phyloP scores from a whole-genome alignment of 2,113 vertebrate genomes.

The Clarias magur region DNA sequence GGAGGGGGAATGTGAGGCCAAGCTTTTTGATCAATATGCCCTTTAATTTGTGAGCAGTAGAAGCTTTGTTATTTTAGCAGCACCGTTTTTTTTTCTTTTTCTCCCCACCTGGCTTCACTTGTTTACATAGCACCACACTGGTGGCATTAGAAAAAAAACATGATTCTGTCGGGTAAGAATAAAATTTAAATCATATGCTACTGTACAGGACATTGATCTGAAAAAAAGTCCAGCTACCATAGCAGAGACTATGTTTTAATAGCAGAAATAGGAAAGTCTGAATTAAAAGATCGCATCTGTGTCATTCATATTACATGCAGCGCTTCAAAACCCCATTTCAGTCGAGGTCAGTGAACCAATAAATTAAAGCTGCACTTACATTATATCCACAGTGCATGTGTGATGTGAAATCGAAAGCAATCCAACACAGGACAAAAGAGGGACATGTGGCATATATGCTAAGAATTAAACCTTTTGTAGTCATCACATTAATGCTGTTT shows the following conservation, averaged over 20 bases:
- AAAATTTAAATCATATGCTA: background rate
- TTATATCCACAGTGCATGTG: slow-evolving; percentile 45
- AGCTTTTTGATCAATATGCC: slow-evolving; percentile 28
- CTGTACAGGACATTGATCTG: slow-evolving; percentile 8
- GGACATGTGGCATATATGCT: slow-evolving; percentile 19
- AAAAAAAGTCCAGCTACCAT: background rate
- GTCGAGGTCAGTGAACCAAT: slow-evolving; percentile 50
- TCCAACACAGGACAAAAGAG: slow-evolving; percentile 42
- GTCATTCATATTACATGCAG: slow-evolving; percentile 38
- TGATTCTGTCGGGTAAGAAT: background rate
- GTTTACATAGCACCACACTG: background rate
- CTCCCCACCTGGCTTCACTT: slow-evolving; percentile 12
- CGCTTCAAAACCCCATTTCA: slow-evolving; percentile 46
- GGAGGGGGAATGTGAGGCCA: slow-evolving; percentile 12
- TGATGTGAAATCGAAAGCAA: slow-evolving; percentile 27
- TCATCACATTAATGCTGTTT: background rate
- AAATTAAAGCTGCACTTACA: slow-evolving; percentile 58
- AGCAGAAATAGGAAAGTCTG: slow-evolving; percentile 1
- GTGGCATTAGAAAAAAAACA: slow-evolving; percentile 7
- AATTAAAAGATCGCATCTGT: slow-evolving; percentile 26
- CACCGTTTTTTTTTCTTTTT: background rate
- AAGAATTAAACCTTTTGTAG: slow-evolving; percentile 30
- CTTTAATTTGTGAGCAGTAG: slow-evolving; percentile 19
- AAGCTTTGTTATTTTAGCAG: slow-evolving; percentile 28
- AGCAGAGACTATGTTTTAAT: background rate